Conservation (phyloP, 2,888 invertebrate species). For the Morpho helenor region DNA sequence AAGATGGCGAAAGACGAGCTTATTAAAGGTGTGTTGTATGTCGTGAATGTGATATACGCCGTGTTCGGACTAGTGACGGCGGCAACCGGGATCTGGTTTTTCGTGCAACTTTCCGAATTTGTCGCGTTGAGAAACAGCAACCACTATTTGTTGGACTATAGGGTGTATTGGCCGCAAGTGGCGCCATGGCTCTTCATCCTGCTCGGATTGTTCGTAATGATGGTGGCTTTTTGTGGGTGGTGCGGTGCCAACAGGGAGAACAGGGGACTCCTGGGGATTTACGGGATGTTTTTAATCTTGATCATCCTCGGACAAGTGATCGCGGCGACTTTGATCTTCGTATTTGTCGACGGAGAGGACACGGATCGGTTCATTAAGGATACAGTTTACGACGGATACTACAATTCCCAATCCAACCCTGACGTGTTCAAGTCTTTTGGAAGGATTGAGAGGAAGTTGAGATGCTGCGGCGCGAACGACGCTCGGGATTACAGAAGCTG, state of each 20-base stretch:
- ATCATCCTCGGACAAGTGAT: constrained; percentile 60
- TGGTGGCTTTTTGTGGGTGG: constrained; percentile 67
- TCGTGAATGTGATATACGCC: constrained; percentile 65
- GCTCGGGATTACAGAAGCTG: constrained; percentile 69
- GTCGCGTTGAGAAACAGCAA: constrained; percentile 65
- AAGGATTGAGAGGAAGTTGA: constrained; percentile 63
- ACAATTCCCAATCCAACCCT: constrained; percentile 67
- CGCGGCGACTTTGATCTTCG: constrained; percentile 63
- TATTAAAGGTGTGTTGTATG: constrained; percentile 61
- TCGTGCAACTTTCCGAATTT: constrained; percentile 67
- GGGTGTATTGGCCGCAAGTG: constrained; percentile 72
- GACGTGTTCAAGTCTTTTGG: constrained; percentile 65
- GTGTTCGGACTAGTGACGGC: constrained; percentile 66
- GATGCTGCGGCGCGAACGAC: constrained; percentile 71
- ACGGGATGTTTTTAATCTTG: constrained; percentile 56
- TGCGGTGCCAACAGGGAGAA: constrained; percentile 63
- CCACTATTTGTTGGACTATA: constrained; percentile 68
- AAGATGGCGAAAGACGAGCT: constrained; percentile 67
- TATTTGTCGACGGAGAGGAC: constrained; percentile 69
- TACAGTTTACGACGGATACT: constrained; percentile 71
- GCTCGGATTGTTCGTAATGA: constrained; percentile 59
- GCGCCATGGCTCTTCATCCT: constrained; percentile 74
- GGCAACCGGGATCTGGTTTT: constrained; percentile 72
- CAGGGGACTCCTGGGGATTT: constrained; percentile 62
- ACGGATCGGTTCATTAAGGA: constrained; percentile 70